Evolutionary conservation across 2,113 vertebrate genomes (phyloP).

Genomic region (Dipodomys ordii): DNA sequence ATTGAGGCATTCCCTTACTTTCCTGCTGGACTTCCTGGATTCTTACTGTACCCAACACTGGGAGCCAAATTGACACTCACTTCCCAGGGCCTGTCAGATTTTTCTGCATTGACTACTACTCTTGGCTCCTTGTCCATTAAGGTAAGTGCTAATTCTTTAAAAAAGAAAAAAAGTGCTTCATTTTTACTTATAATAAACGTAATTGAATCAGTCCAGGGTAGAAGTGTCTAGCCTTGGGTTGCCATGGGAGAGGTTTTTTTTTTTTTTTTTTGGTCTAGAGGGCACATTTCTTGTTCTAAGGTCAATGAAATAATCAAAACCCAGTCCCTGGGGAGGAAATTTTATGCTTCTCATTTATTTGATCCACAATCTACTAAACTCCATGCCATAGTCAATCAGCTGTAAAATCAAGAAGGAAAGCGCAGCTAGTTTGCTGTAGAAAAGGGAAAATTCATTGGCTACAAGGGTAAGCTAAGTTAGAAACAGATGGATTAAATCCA

Average conservation of each 20-base stretch:
- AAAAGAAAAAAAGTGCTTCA: background rate
- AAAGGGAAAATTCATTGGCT: slow-evolving; percentile 69
- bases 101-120: slow-evolving; percentile 1
- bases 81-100: slow-evolving; percentile 53
- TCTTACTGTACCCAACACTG: slow-evolving; percentile 51
- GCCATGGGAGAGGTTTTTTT: slow-evolving; percentile 75
- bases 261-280: slow-evolving; percentile 88
- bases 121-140: slow-evolving; percentile 41
- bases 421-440: slow-evolving; percentile 63
- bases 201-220: slow-evolving; percentile 82
- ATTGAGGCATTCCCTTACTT: background rate
- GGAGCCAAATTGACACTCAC: slow-evolving; percentile 30
- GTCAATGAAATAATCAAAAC: slow-evolving; percentile 93
- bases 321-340: slow-evolving; percentile 89
- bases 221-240: slow-evolving; percentile 87
- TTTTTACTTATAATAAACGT: slow-evolving; percentile 74
- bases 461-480: slow-evolving; percentile 62
- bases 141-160: slow-evolving; percentile 37
- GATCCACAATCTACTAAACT: slow-evolving; percentile 92
- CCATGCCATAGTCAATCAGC: slow-evolving; percentile 89
- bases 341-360: slow-evolving; percentile 91
- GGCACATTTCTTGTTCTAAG: slow-evolving; percentile 89
- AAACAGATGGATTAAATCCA: slow-evolving; percentile 72
- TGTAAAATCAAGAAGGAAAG: slow-evolving; percentile 77
- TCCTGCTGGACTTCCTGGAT: slow-evolving; percentile 23